A percentile compares a stretch with the other conserved stretches of the same genome.
phyloP scores from a whole-genome alignment of 2,113 vertebrate species.

The Echinops telfairi region DNA sequence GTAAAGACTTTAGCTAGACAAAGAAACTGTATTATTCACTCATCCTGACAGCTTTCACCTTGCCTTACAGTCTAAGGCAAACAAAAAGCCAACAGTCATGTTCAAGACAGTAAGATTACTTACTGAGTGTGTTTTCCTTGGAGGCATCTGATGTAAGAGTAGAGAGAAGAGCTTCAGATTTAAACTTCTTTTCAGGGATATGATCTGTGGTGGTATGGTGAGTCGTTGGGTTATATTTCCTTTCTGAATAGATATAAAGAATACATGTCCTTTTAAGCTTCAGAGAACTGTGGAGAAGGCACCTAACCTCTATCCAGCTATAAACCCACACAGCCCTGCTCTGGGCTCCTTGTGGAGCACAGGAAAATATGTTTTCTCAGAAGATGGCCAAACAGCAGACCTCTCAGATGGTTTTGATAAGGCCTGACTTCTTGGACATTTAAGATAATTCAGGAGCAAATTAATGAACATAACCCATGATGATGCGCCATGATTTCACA shows the following conservation, averaged over 20 bases:
- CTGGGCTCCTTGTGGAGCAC: not conserved
- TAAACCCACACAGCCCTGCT: not conserved
- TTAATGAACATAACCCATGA: not conserved
- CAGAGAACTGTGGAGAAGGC: not conserved
- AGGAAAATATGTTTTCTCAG: not conserved
- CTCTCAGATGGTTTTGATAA: not conserved
- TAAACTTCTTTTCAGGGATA: constrained; percentile 98
- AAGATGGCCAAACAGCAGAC: constrained; percentile 28
- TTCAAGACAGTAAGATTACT: constrained; percentile 85
- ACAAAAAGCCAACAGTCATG: not conserved
- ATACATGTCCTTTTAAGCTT: constrained; percentile 51
- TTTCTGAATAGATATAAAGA: constrained; percentile 90
- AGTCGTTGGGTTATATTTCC: constrained; percentile 94
- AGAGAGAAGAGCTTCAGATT: constrained; percentile 98
- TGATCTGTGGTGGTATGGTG: constrained; percentile 97
- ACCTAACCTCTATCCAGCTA: constrained; percentile 27
- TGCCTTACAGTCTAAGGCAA: constrained; percentile 33
- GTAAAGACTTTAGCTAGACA: not conserved
- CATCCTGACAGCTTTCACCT: constrained; percentile 15
- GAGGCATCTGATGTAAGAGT: constrained; percentile 97
- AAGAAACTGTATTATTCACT: not conserved
- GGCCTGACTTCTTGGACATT: not conserved
- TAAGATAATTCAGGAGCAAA: constrained; percentile 30
- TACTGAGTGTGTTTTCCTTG: constrained; percentile 98
- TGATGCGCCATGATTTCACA: not conserved